Evolutionary conservation across 1,140 invertebrate species (phyloP).

Genomic region (Drosophila equinoxialis): DNA sequence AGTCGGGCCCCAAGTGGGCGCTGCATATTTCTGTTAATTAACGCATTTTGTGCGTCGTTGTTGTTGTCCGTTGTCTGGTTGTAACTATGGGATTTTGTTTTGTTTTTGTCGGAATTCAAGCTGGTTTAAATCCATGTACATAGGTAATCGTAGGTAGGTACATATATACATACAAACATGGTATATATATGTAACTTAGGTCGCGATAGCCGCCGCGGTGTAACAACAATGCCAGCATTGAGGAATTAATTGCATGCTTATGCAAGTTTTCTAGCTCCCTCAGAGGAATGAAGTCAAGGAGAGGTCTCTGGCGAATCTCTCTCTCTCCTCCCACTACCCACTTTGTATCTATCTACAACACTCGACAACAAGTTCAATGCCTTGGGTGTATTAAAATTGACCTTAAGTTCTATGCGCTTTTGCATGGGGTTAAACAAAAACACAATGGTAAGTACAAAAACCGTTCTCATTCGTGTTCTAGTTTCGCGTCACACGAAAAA

Average conservation of each 20-base stretch:
- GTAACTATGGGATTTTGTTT: conserved; percentile 51
- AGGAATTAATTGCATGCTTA: conserved; percentile 58
- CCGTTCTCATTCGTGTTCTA: conserved; percentile 80
- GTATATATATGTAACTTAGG: background rate
- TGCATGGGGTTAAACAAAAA: conserved; percentile 23
- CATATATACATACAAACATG: background rate
- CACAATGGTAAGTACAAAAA: conserved; percentile 60
- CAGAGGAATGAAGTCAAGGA: conserved; percentile 54
- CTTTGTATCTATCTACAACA: conserved; percentile 8
- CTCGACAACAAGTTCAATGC: conserved; percentile 75
- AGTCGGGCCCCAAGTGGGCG: conserved; percentile 64
- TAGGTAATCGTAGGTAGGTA: too few species aligned
- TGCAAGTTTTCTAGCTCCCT: conserved; percentile 49
- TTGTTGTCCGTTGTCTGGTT: conserved; percentile 7
- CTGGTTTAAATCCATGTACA: conserved; percentile 3
- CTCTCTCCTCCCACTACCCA: too few species aligned
- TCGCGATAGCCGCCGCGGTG: conserved; percentile 2
- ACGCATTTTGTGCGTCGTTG: conserved; percentile 69
- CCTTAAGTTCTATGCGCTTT: conserved; percentile 58
- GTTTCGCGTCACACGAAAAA: conserved; percentile 53
- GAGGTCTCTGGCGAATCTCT: conserved; percentile 21
- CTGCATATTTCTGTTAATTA: conserved; percentile 78
- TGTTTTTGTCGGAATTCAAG: background rate
- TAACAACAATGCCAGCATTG: conserved; percentile 52
- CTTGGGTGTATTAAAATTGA: conserved; percentile 70